Percentiles rank a stretch among this genome's conserved stretches.
phyloP scores from a whole-genome alignment of 2,888 invertebrate species.

The Sarcophaga rosellei region DNA sequence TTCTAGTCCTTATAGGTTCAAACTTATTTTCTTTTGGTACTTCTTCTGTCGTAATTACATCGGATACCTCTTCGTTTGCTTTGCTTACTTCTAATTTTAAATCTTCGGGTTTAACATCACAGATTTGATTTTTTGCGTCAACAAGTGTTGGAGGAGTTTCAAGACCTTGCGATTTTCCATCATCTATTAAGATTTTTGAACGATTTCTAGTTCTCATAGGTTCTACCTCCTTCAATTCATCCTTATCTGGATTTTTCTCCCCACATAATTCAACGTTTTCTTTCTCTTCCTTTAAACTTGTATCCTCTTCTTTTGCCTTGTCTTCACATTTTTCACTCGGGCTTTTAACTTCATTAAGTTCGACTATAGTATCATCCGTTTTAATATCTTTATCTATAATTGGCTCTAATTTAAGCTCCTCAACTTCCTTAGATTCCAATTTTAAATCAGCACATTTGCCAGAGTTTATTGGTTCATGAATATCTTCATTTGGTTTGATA shows the following conservation, averaged over 20 bases:
- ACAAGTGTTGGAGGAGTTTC: no score
- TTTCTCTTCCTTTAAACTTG: no score
- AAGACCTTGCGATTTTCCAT: no score
- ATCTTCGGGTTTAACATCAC: background rate
- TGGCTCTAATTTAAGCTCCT: background rate
- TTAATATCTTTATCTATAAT: background rate
- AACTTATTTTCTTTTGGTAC: background rate
- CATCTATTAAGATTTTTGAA: no score
- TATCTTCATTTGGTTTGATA: background rate
- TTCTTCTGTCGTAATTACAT: background rate
- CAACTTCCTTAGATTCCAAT: background rate
- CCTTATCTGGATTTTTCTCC: no score
- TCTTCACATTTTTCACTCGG: background rate
- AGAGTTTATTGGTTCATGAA: background rate
- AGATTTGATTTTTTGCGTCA: no score
- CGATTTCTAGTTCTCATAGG: no score
- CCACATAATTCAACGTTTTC: no score
- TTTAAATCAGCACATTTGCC: background rate
- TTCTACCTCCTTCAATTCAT: no score
- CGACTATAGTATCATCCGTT: no score
- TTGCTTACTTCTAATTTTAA: background rate
- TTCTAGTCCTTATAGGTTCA: slow-evolving; percentile 25
- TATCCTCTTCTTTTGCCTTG: no score
- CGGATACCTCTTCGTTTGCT: background rate
- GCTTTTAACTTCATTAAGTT: background rate